Conservation (phyloP, 1,140 invertebrate genomes). For the Oreohelix idahoensis region DNA sequence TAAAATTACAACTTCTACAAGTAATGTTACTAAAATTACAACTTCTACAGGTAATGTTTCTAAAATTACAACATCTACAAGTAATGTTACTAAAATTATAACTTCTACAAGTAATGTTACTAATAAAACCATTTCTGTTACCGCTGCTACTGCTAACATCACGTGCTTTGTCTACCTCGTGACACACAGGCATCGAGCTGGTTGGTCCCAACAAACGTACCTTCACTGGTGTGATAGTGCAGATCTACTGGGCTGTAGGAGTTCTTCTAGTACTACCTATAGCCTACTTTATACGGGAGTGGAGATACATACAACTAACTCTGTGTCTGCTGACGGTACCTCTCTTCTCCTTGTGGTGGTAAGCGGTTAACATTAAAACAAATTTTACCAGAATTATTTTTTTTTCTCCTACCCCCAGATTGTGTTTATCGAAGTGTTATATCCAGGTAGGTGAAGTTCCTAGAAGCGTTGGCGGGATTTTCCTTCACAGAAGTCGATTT, state of each 20-base stretch:
- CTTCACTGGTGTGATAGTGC: slow-evolving; percentile 81
- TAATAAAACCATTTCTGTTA: too few species aligned
- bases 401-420: too few species aligned
- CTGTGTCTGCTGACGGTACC: slow-evolving; percentile 82
- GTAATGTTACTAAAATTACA: too few species aligned
- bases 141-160: too few species aligned
- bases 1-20: too few species aligned
- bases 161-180: too few species aligned
- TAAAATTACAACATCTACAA: too few species aligned
- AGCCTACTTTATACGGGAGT: slow-evolving; percentile 80
- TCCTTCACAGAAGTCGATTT: too few species aligned
- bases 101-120: too few species aligned
- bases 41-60: too few species aligned
- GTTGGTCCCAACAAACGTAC: slow-evolving; percentile 77
- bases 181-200: slow-evolving; percentile 62
- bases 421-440: not conserved
- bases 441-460: not conserved
- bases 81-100: too few species aligned
- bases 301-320: slow-evolving; percentile 83
- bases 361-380: slow-evolving; percentile 44
- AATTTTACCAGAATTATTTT: too few species aligned
- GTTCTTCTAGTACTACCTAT: slow-evolving; percentile 78
- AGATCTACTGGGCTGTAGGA: slow-evolving; percentile 81
- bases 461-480: not conserved
- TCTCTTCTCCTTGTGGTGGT: slow-evolving; percentile 77